A percentile compares a stretch with the other conserved stretches of the same genome.
Evolutionary conservation across 2,113 vertebrate genomes (phyloP).

Genomic region (Bos javanicus): DNA sequence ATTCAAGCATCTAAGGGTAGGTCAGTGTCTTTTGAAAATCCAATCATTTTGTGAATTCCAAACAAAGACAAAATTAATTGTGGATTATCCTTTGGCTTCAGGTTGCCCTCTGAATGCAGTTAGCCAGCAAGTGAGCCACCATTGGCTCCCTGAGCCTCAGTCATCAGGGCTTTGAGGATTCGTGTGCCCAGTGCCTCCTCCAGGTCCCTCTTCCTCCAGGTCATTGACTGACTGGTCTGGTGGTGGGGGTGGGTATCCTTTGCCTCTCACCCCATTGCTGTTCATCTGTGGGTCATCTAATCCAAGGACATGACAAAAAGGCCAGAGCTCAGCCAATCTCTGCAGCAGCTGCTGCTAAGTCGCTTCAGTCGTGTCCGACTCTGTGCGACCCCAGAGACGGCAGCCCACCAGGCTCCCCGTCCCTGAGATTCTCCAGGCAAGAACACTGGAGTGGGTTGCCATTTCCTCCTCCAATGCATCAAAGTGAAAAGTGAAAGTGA

Average conservation of each 20-base stretch:
- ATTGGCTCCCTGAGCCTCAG: background rate
- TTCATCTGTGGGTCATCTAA: background rate
- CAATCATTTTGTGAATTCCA: constrained; percentile 60
- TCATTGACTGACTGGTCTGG: background rate
- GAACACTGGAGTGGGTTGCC: too few relatives aligned
- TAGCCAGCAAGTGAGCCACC: background rate
- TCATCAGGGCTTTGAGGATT: background rate
- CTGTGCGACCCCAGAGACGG: too few relatives aligned
- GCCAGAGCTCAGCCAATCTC: background rate
- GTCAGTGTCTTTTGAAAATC: constrained; percentile 50
- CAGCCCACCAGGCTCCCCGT: too few relatives aligned
- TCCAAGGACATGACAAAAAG: background rate
- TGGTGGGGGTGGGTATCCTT: background rate
- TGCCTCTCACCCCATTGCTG: background rate
- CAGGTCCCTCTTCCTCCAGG: background rate
- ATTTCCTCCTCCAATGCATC: too few relatives aligned
- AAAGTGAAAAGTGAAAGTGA: too few relatives aligned
- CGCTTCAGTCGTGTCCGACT: too few relatives aligned
- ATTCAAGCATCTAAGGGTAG: constrained; percentile 28
- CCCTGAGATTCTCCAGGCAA: too few relatives aligned
- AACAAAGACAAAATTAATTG: constrained; percentile 60
- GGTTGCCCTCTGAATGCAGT: background rate
- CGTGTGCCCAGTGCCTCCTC: background rate
- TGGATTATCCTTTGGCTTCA: constrained; percentile 20
- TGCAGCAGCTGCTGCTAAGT: too few relatives aligned